Evolutionary conservation across 2,113 vertebrate genomes (phyloP), one percentile per base, ranked within the genome.

Genomic region (Fulica atra): DNA sequence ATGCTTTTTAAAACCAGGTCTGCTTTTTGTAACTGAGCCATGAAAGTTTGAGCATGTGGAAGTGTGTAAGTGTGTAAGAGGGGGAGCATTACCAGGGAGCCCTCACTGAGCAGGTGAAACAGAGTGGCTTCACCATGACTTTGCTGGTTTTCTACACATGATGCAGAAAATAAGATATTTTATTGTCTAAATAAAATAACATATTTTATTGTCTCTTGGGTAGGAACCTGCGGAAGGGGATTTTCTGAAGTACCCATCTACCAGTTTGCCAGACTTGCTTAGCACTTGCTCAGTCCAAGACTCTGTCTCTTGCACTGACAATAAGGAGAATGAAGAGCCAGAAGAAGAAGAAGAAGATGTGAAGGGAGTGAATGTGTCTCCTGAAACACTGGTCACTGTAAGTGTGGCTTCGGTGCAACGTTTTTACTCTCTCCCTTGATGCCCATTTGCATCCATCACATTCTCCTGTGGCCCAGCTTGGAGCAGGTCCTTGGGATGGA

Each of bases 191-290:
- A n/a, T n/a, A n/a, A n/a, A n/a, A n/a, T 91, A 81, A 70, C 42
- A 2, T 42, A 29, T 40, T 84, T 74, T 96, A 7, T 56, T 80
- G 66, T 64, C 28, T 28, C 57, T 77, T 0, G 51, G 74, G 29
- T 91, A 85, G 96, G 94, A 96, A 71, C 77, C 94, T 59, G 42
- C 79, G 28, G 66, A 91, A 88, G 87, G 84, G 26, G 98, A 99
- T 89, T 98, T 99, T 63, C 98, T 99, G 92, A 98, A 98, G 86
- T 98, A 98, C 68, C 98, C 99, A 6, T 99, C 98, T 57, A 98
- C 98, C 97, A 99, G 99, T 97, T 97, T 99, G 86, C 99, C 99
- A 23, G 99, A 99, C 95, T 97, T 99, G 81, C 97, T 99, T 93
- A 99, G 98, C 96, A 98, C 98, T 77, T 99, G 98, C 88, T 98